phyloP scores from a whole-genome alignment of 2,888 invertebrate species.

The Phaedon cochleariae region DNA sequence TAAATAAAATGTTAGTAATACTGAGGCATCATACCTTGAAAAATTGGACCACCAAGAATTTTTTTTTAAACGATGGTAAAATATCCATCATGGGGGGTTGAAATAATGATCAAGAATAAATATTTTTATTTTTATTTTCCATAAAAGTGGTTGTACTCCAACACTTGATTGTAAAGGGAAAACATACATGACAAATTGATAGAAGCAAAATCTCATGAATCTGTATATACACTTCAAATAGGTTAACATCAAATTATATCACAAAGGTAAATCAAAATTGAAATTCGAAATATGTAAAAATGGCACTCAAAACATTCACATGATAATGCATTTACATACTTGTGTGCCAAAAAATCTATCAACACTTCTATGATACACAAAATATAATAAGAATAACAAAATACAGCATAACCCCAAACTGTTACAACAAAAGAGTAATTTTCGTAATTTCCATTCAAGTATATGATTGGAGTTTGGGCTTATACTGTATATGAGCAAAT shows the following conservation, averaged over 20 bases:
- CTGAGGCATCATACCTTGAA: too few relatives aligned
- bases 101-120: not conserved
- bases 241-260: constrained; percentile 36
- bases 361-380: constrained; percentile 27
- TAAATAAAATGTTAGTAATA: too few relatives aligned
- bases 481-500: constrained; percentile 25
- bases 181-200: constrained; percentile 46
- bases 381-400: constrained; percentile 27
- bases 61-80: too few relatives aligned
- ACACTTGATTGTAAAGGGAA: constrained; percentile 49
- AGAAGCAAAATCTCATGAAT: constrained; percentile 46
- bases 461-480: not conserved
- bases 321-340: constrained; percentile 18
- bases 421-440: not conserved
- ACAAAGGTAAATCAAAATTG: constrained; percentile 44
- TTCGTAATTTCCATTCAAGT: not conserved
- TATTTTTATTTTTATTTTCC: constrained; percentile 43
- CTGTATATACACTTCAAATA: constrained; percentile 40
- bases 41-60: too few relatives aligned
- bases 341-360: constrained; percentile 27
- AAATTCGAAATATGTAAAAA: constrained; percentile 42
- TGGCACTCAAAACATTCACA: constrained; percentile 31
- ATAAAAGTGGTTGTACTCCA: constrained; percentile 49
- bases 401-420: constrained; percentile 8
- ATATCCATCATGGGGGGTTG: too few relatives aligned